A percentile compares a stretch with the other conserved stretches of the same genome.
Conservation (phyloP, 2,888 invertebrate species). For the Proisotoma minuta region DNA sequence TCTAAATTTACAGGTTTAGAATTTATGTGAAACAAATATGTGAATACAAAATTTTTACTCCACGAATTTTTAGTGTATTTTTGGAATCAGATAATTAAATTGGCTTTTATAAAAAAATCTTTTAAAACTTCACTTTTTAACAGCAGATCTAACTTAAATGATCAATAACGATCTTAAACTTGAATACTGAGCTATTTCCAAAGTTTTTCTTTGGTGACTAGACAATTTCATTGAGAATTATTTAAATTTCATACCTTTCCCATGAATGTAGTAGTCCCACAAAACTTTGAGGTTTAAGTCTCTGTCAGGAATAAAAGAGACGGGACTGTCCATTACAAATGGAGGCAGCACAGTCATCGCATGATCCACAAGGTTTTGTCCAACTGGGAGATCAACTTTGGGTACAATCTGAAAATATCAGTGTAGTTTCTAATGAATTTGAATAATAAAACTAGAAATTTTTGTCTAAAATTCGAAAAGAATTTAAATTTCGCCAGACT, state of each 20-base stretch:
- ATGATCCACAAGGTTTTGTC: constrained; percentile 37
- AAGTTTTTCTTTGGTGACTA: no score
- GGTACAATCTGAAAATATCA: constrained; percentile 23
- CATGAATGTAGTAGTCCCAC: constrained; percentile 12
- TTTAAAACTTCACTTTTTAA: no score
- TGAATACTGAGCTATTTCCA: no score
- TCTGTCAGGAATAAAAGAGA: constrained; percentile 31
- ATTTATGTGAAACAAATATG: no score
- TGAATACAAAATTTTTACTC: no score
- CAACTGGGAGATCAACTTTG: constrained; percentile 33
- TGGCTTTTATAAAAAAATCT: no score
- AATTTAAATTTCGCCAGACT: background rate
- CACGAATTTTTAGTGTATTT: no score
- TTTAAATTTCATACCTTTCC: constrained; percentile 11
- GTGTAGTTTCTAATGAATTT: background rate
- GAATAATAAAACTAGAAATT: background rate
- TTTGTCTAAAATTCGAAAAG: background rate
- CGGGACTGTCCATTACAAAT: constrained; percentile 24
- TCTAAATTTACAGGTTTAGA: no score
- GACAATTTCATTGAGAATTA: no score
- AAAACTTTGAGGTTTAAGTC: constrained; percentile 21
- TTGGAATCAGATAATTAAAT: no score
- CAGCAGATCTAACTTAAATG: no score
- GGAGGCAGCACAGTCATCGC: constrained; percentile 20
- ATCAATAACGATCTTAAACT: no score